These are phyloP conservation scores for Flabesymbios commensalis DNA, from an alignment of 2,888 invertebrate genomes.

Conservation along the genomic window DNA sequence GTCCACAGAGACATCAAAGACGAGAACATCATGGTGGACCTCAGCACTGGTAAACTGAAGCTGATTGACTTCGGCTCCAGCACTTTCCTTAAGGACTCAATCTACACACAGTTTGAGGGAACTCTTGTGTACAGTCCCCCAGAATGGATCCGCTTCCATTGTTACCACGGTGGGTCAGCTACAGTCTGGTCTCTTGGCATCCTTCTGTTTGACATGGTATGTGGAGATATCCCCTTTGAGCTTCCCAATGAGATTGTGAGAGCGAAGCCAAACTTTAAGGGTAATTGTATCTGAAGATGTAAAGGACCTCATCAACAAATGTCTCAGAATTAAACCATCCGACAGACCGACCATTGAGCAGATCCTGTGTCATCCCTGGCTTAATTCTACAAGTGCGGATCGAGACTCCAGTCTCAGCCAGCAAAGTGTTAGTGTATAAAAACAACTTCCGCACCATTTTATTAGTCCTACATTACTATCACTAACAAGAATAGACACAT, in stretches of 20 bases:
- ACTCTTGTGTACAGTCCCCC: constrained; percentile 71
- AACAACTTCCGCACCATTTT: no score
- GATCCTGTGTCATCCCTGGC: constrained; percentile 66
- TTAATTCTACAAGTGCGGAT: no score
- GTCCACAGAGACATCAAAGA: constrained; percentile 69
- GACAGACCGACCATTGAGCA: constrained; percentile 65
- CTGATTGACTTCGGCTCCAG: constrained; percentile 71
- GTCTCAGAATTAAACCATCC: constrained; percentile 64
- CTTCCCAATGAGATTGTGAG: constrained; percentile 63
- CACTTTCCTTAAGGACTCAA: constrained; percentile 64
- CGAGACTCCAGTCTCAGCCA: no score
- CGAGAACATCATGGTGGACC: constrained; percentile 67
- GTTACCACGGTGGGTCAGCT: constrained; percentile 67
- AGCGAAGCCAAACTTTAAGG: constrained; percentile 50
- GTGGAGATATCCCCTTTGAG: constrained; percentile 70
- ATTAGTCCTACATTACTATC: no score
- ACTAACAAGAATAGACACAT: no score
- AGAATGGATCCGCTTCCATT: constrained; percentile 67
- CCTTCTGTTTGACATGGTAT: constrained; percentile 69
- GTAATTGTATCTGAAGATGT: constrained; percentile 63
- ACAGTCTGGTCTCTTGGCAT: constrained; percentile 71
- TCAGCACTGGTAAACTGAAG: no score
- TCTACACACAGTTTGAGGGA: constrained; percentile 70
- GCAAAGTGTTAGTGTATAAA: no score
- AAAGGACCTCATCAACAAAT: constrained; percentile 65